These are phyloP conservation scores for Malachius bipustulatus DNA, from an alignment of 2,888 invertebrate genomes.

Conservation along the genomic window DNA sequence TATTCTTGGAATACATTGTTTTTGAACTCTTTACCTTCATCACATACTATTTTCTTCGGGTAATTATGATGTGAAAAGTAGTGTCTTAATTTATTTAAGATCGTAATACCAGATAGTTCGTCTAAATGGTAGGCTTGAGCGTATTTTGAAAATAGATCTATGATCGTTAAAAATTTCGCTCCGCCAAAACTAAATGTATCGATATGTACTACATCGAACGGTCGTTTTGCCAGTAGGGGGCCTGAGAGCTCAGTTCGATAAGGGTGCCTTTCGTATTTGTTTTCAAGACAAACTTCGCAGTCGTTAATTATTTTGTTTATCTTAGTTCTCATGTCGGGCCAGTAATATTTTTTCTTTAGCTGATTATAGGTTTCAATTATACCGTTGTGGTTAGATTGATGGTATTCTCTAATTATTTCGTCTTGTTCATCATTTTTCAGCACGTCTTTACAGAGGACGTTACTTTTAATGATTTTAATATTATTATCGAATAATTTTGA, in stretches of 20 bases:
- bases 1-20: conserved; percentile 5
- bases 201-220: conserved; percentile 9
- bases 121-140: conserved; percentile 10
- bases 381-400: conserved; percentile 8
- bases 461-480: conserved; percentile 6
- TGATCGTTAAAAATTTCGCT: conserved; percentile 9
- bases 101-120: conserved; percentile 5
- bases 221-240: conserved; percentile 8
- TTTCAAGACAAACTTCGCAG: conserved; percentile 9
- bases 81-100: conserved; percentile 8
- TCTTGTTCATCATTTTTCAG: conserved; percentile 8
- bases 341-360: conserved; percentile 8
- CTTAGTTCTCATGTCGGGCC: conserved; percentile 9
- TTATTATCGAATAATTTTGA: too few relatives aligned
- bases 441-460: conserved; percentile 9
- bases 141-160: conserved; percentile 11
- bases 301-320: conserved; percentile 11
- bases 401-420: conserved; percentile 8
- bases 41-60: conserved; percentile 6
- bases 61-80: conserved; percentile 10
- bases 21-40: conserved; percentile 7
- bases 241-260: conserved; percentile 4
- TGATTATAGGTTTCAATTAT: conserved; percentile 9
- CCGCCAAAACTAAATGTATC: conserved; percentile 9
- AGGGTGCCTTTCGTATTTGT: conserved; percentile 11